Evolutionary conservation across 1,140 invertebrate genomes (phyloP).

Genomic region (Asobara japonica): DNA sequence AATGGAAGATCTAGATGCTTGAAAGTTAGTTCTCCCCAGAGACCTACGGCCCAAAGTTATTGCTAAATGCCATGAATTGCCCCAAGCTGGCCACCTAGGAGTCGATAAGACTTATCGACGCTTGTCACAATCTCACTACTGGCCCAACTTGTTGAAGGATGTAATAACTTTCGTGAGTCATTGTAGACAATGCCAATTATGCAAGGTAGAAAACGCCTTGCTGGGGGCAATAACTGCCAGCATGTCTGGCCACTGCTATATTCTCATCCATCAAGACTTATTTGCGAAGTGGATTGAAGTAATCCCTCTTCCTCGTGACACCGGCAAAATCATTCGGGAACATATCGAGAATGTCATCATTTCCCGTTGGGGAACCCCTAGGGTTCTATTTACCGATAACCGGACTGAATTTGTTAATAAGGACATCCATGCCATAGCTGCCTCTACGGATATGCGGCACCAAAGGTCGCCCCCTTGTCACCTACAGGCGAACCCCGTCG

Average conservation of each 20-base stretch:
- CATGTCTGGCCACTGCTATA: constrained; percentile 43
- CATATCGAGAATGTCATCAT: neutral
- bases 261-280: no score
- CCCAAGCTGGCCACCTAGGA: no score
- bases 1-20: no score
- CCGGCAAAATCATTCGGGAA: neutral
- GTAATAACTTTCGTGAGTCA: neutral
- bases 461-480: constrained; percentile 53
- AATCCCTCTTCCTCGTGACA: neutral
- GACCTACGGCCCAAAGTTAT: no score
- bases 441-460: no score
- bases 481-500: constrained; percentile 58
- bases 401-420: constrained; percentile 27
- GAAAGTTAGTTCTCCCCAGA: no score
- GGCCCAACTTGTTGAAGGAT: constrained; percentile 24
- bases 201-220: constrained; percentile 45
- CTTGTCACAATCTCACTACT: neutral
- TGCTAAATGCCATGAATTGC: no score
- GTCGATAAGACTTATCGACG: neutral
- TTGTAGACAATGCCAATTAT: constrained; percentile 41
- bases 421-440: neutral
- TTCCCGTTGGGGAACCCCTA: neutral
- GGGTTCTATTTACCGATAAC: constrained; percentile 21
- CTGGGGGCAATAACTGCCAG: constrained; percentile 50
- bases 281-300: constrained; percentile 47